Evolutionary conservation across 1,140 invertebrate species (phyloP).

Genomic region (Choristoneura fumiferana): DNA sequence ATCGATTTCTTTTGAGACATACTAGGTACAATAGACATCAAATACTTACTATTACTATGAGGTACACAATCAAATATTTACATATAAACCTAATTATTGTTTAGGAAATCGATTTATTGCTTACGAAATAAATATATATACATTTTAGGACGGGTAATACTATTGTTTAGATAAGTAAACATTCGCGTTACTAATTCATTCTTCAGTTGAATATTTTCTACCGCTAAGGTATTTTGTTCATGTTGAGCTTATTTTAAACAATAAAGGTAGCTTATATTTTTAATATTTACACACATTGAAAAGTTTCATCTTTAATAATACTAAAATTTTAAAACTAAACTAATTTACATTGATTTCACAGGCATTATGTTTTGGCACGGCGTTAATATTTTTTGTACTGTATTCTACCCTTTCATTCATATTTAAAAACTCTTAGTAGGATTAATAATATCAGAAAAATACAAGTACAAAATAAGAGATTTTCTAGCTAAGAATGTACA

Average conservation of each 20-base stretch:
- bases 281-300: neutral
- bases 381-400: slow-evolving; percentile 5
- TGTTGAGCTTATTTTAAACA: slow-evolving; percentile 1
- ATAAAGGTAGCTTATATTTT: neutral
- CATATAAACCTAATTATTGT: slow-evolving; percentile 13
- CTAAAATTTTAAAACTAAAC: neutral
- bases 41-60: neutral
- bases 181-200: too few species aligned
- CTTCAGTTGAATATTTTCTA: too few species aligned
- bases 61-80: slow-evolving; percentile 12
- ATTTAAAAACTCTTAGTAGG: neutral
- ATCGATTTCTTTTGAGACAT: too few species aligned
- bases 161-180: neutral
- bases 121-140: slow-evolving; percentile 12
- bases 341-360: slow-evolving; percentile 15
- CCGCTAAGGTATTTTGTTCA: neutral
- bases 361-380: slow-evolving; percentile 12
- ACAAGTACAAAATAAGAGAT: neutral
- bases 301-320: neutral
- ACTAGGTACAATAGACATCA: too few species aligned
- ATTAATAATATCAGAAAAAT: neutral
- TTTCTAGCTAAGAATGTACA: too few species aligned
- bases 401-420: slow-evolving; percentile 14
- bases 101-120: slow-evolving; percentile 15
- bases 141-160: slow-evolving; percentile 2